Evolutionary conservation across 2,797 vertebrate species (phyloP).

Genomic region (Gymnoscopelus microlampas): DNA sequence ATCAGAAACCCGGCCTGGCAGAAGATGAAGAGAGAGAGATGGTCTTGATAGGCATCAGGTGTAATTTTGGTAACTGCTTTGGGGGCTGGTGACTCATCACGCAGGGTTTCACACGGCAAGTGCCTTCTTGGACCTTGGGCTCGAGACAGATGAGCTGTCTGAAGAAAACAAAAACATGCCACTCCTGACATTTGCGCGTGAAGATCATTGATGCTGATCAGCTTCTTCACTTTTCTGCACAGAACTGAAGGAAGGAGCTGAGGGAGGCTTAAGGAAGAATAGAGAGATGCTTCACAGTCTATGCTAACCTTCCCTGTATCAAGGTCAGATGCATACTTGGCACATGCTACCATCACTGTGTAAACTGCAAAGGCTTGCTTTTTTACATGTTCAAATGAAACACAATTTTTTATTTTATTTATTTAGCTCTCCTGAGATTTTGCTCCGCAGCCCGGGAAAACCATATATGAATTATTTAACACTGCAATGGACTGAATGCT

Average conservation of each 20-base stretch:
- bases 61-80: slow-evolving; percentile 78
- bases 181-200: slow-evolving; percentile 59
- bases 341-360: too few relatives aligned
- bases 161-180: slow-evolving; percentile 31
- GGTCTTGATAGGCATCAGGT: slow-evolving; percentile 78
- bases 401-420: too few relatives aligned
- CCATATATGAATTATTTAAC: slow-evolving; percentile 55
- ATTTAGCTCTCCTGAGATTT: too few relatives aligned
- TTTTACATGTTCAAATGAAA: too few relatives aligned
- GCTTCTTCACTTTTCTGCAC: slow-evolving; percentile 28
- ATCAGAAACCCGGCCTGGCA: slow-evolving; percentile 61
- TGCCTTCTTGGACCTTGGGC: slow-evolving; percentile 40
- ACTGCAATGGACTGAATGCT: slow-evolving; percentile 48
- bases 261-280: too few relatives aligned
- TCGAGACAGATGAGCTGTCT: slow-evolving; percentile 43
- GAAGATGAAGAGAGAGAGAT: slow-evolving; percentile 67
- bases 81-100: slow-evolving; percentile 74
- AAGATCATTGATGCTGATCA: slow-evolving; percentile 67
- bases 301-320: too few relatives aligned
- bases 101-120: slow-evolving; percentile 36
- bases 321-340: too few relatives aligned
- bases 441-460: too few relatives aligned
- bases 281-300: too few relatives aligned
- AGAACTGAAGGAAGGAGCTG: slow-evolving; percentile 19
- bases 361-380: too few relatives aligned